phyloP scores from a whole-genome alignment of 1,140 invertebrate genomes.

The Cyrtorhinus lividipennis region DNA sequence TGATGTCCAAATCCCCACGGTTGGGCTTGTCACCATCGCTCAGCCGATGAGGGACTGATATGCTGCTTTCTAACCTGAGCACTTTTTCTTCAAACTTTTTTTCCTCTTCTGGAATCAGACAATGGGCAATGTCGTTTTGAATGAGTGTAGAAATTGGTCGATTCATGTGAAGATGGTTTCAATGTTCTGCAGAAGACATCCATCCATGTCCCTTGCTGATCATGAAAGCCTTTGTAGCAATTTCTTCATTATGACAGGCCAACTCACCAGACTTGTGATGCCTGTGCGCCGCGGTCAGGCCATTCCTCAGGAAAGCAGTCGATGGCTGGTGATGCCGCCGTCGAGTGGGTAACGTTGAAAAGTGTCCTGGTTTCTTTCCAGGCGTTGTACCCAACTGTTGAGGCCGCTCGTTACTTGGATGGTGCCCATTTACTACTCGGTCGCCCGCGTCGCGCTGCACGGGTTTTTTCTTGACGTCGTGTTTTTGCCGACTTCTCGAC shows the following conservation, averaged over 20 bases:
- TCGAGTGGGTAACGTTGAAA: constrained; percentile 17
- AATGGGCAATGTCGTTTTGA: too few relatives aligned
- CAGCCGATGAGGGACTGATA: constrained; percentile 17
- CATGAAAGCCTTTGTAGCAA: too few relatives aligned
- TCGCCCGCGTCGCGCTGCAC: background rate
- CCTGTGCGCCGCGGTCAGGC: background rate
- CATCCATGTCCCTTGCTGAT: too few relatives aligned
- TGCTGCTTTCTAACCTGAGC: constrained; percentile 12
- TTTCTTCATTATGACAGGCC: background rate
- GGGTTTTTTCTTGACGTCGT: constrained; percentile 3
- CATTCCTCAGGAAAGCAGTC: constrained; percentile 8
- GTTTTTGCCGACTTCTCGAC: background rate
- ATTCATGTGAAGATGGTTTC: background rate
- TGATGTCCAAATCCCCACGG: background rate
- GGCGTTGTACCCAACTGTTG: background rate
- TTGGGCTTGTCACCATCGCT: constrained; percentile 14
- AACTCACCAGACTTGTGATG: background rate
- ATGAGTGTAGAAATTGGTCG: too few relatives aligned
- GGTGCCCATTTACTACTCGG: constrained; percentile 10
- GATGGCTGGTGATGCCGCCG: constrained; percentile 10
- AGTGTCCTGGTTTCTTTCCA: constrained; percentile 15
- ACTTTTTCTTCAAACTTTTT: background rate
- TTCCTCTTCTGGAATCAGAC: background rate
- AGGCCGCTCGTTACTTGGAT: background rate
- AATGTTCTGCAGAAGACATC: too few relatives aligned